Conservation (phyloP, 2,888 invertebrate species). For the Lycia hirtaria region DNA sequence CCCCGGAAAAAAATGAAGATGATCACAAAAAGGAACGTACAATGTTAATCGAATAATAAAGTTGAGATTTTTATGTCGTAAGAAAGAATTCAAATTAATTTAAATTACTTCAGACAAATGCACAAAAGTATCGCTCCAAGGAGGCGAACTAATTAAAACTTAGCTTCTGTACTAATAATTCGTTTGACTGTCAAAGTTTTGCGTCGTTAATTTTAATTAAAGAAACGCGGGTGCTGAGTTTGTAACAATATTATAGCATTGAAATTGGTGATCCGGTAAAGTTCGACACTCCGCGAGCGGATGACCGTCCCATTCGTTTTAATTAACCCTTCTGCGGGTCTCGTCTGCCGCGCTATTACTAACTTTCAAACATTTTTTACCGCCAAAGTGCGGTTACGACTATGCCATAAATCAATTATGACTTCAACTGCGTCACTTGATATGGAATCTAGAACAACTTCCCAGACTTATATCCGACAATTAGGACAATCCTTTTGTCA, state of each 20-base stretch:
- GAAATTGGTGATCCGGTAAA: slow-evolving; percentile 84
- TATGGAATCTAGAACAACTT: slow-evolving; percentile 36
- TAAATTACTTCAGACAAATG: slow-evolving; percentile 77
- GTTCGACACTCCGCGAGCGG: slow-evolving; percentile 77
- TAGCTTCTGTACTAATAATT: slow-evolving; percentile 84
- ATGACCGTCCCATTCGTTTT: slow-evolving; percentile 82
- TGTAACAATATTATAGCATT: slow-evolving; percentile 85
- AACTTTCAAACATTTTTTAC: slow-evolving; percentile 64
- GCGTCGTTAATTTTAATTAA: slow-evolving; percentile 86
- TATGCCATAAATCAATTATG: slow-evolving; percentile 55
- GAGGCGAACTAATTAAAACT: slow-evolving; percentile 84
- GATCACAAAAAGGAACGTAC: slow-evolving; percentile 33
- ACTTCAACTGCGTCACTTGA: slow-evolving; percentile 42
- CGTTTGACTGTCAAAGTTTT: slow-evolving; percentile 85
- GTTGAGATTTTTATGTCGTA: slow-evolving; percentile 48
- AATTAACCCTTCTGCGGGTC: slow-evolving; percentile 79
- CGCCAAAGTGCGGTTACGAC: slow-evolving; percentile 52
- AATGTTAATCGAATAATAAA: slow-evolving; percentile 47
- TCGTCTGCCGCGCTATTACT: slow-evolving; percentile 68
- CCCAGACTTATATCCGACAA: slow-evolving; percentile 28
- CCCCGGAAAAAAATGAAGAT: slow-evolving; percentile 36
- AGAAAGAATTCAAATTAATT: slow-evolving; percentile 78
- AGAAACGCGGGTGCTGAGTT: slow-evolving; percentile 80
- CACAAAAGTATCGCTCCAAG: slow-evolving; percentile 80
- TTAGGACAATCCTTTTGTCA: slow-evolving; percentile 24